Conservation (phyloP, 2,888 invertebrate species). For the Mamestra brassicae region DNA sequence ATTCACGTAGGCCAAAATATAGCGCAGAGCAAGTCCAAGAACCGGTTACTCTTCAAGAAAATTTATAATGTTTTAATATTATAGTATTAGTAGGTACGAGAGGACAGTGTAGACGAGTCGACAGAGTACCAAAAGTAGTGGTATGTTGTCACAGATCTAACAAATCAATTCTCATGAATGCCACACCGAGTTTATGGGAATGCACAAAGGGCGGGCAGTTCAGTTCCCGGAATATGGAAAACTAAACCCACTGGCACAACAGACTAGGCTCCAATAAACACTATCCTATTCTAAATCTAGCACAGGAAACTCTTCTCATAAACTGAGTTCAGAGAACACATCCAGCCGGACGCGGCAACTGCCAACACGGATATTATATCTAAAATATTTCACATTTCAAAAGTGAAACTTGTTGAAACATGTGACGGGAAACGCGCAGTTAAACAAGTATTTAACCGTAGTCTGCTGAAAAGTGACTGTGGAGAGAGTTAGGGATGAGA, state of each 20-base stretch:
- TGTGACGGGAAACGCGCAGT: constrained; percentile 62
- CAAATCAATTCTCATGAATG: background rate
- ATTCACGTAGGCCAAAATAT: too few species aligned
- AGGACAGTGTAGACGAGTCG: too few species aligned
- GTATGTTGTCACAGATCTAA: background rate
- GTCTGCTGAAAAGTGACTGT: constrained; percentile 53
- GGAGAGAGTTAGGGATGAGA: constrained; percentile 2
- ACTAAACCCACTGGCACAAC: background rate
- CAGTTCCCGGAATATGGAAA: background rate
- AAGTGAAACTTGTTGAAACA: constrained; percentile 58
- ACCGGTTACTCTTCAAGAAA: too few species aligned
- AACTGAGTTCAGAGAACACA: constrained; percentile 30
- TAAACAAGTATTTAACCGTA: constrained; percentile 64
- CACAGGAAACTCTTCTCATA: constrained; percentile 34
- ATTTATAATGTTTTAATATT: too few species aligned
- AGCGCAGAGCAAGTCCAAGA: too few species aligned
- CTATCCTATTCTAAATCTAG: constrained; percentile 3
- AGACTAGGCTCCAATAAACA: constrained; percentile 7
- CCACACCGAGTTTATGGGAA: background rate
- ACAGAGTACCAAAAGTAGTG: too few species aligned
- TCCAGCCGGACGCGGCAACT: constrained; percentile 31
- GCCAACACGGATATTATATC: constrained; percentile 50
- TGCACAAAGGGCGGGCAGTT: background rate
- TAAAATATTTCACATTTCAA: constrained; percentile 61
- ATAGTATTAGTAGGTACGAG: too few species aligned